Evolutionary conservation across 2,113 vertebrate species (phyloP), one percentile per base, ranked within the genome.

Genomic region (Gambusia holbrooki): DNA sequence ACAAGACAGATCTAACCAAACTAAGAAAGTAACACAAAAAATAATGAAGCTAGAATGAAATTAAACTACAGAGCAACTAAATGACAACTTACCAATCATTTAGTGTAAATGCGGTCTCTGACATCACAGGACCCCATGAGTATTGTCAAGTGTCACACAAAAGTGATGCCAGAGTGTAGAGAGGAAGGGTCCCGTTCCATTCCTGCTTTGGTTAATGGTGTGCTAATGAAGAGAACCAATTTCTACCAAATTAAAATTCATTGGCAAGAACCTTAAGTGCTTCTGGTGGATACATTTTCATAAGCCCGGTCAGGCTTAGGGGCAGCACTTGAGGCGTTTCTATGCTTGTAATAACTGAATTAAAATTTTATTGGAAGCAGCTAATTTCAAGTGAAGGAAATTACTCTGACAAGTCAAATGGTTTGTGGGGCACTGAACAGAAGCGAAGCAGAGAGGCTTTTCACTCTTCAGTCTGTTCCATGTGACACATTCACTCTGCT

Each of bases 271-370:
- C 78, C 83, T 84, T 73, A 86, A 89, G 82, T 77, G 79, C 82
- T 85, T 87, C 69, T 74, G 67, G 75, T 27, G 73, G 81, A 71
- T 84, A 78, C 80, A 87, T 90, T 88, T 86, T 77, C 88, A 89
- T 87, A 86, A 90, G 61, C 76, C 77, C 69, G 83, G 60, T 76
- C 11, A 72, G 67, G 77, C 77, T 92, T 45, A 45, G 76, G 71
- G 82, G 86, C 82, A 75, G 72, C 83, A 83, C 86, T 89, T 40
- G 54, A 85, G 84, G 87, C 73, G 77, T 82, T 73, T 37, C 84
- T 81, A 45, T 62, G 80, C 91, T 86, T 88, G 88, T 89, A 91
- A 89, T 89, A 89, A 92, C 83, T 72, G 77, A 90, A 91, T 93
- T 86, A 90, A 86, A 86, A 17, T 86, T 90, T 88, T 87, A 93